Evolutionary conservation across 2,888 invertebrate species (phyloP).

Genomic region (Vanessa cardui): DNA sequence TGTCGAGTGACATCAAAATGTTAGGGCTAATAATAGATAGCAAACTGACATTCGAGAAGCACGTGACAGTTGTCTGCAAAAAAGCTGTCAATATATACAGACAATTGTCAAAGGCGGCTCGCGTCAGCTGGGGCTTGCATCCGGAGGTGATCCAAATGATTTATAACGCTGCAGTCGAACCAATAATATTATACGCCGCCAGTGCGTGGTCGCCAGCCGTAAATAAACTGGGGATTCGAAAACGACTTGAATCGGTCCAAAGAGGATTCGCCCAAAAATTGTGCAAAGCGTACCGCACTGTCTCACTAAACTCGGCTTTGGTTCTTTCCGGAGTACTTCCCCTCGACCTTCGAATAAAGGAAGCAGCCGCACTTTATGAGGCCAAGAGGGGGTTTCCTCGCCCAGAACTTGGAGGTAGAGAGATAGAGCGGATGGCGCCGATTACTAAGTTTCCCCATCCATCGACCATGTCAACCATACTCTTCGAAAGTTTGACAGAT

Average conservation of each 20-base stretch:
- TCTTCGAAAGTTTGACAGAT: no score
- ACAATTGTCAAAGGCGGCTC: constrained; percentile 11
- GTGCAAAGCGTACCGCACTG: constrained; percentile 33
- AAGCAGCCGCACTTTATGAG: no score
- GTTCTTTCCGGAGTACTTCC: not conserved
- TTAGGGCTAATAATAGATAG: not conserved
- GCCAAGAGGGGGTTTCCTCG: no score
- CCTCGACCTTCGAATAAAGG: no score
- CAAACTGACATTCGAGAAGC: constrained; percentile 8
- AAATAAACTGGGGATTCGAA: not conserved
- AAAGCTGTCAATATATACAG: not conserved
- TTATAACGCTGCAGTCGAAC: constrained; percentile 16
- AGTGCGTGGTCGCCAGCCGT: not conserved
- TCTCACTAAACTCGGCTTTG: constrained; percentile 21
- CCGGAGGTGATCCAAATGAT: constrained; percentile 2
- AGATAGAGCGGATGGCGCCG: no score
- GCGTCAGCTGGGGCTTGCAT: constrained; percentile 10
- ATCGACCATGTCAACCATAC: no score
- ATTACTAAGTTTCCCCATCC: no score
- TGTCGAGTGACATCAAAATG: not conserved
- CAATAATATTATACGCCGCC: constrained; percentile 14
- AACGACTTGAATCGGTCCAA: not conserved
- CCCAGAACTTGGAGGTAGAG: no score
- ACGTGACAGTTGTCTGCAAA: not conserved
- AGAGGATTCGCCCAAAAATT: constrained; percentile 13